Evolutionary conservation across 2,888 invertebrate species (phyloP), one percentile per base, ranked within the genome.

Genomic region (Chironomus tentans): DNA sequence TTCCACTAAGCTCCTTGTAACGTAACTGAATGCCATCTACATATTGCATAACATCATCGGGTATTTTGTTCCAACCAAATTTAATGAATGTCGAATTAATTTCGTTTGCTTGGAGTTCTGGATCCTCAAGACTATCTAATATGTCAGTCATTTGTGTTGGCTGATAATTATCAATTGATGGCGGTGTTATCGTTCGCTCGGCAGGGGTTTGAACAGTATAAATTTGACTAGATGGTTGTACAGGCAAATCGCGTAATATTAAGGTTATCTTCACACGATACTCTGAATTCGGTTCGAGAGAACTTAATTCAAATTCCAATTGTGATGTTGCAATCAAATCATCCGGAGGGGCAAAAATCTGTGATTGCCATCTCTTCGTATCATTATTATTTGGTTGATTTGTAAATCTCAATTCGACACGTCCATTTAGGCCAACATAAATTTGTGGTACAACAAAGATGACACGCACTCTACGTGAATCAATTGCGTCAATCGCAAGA

Each of bases 1-100:
- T 92, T 48, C 91, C 92, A 76, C 92, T 91, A 7, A 90, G 87
- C 81, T 93, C 92, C 80, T 93, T 92, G 82, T 92, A 95, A 79
- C 94, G 89, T 79, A 96, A 85, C 84, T 95, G 95, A 65, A 95
- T 90, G 1, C 94, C 95, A 80, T 96, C 95, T 76, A 95, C 92
- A 80, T 91, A 92, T 79, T 91, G 90, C 78, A 93, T 82, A 81
- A 95, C 95, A 65, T 91, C 89, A 77, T 92, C 91, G 0, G 88
- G 87, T 80, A 95, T 91, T 80, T 91, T 92, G 79, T 92, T 88
- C 95, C 95, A 96, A 70, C 87, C 89, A 1, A 95, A 86, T 73
- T 89, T 90, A 1, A 92, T 89, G 83, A 91, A 91, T 0, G 92
- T 92, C 22, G 93, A 89, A 80, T 94, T 94, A 0, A 91, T 89